These are phyloP conservation scores for Microctonus aethiopoides DNA, from an alignment of 2,888 invertebrate species.

Conservation along the genomic window DNA sequence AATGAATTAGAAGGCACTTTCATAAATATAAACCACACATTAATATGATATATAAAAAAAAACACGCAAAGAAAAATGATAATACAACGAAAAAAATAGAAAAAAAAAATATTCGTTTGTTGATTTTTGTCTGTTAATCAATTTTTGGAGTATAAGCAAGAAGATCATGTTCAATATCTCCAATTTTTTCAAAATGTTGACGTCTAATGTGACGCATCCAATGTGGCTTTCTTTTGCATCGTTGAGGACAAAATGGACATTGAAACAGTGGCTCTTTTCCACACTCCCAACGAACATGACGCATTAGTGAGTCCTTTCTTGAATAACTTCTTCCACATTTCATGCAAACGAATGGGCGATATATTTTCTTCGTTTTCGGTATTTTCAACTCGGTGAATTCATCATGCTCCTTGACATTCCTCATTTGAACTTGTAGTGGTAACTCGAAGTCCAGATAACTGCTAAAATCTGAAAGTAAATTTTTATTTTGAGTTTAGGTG, in stretches of 20 bases:
- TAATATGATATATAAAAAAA: too few relatives aligned
- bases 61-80: background rate
- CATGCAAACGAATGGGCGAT: slow-evolving; percentile 69
- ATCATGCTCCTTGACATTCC: slow-evolving; percentile 41
- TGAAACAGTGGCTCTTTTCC: slow-evolving; percentile 69
- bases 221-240: slow-evolving; percentile 66
- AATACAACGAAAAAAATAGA: background rate
- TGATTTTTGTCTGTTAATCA: background rate
- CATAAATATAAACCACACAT: too few relatives aligned
- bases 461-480: slow-evolving; percentile 44
- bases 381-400: slow-evolving; percentile 54
- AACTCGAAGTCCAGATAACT: background rate
- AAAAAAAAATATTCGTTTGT: background rate
- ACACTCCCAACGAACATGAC: slow-evolving; percentile 71
- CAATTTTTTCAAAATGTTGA: slow-evolving; percentile 70
- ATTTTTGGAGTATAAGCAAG: slow-evolving; percentile 42
- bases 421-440: slow-evolving; percentile 32
- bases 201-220: slow-evolving; percentile 70
- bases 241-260: slow-evolving; percentile 67
- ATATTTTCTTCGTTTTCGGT: slow-evolving; percentile 52
- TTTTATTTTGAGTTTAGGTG: slow-evolving; percentile 49
- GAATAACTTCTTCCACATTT: slow-evolving; percentile 73
- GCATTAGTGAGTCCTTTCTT: slow-evolving; percentile 72
- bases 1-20: background rate
- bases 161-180: slow-evolving; percentile 64